These are phyloP conservation scores for Sapajus apella DNA, from an alignment of 2,113 vertebrate species.

Conservation along the genomic window DNA sequence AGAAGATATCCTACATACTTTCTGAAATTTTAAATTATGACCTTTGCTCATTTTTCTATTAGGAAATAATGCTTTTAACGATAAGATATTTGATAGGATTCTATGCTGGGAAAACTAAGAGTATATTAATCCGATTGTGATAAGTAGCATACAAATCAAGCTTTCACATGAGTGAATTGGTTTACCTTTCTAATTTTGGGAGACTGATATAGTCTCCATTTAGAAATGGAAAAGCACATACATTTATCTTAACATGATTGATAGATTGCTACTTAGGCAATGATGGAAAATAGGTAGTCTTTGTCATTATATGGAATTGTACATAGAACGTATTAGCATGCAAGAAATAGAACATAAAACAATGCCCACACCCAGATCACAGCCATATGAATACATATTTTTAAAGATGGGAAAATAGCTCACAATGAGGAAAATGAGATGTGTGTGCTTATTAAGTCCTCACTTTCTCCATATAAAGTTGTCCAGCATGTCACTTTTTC, in stretches of 20 bases:
- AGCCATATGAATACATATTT: background rate
- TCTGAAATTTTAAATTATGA: background rate
- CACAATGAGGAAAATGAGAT: background rate
- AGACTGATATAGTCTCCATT: background rate
- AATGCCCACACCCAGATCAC: background rate
- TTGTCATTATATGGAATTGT: background rate
- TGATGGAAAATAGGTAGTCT: background rate
- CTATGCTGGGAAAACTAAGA: background rate
- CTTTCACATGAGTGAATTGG: background rate
- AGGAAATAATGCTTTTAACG: conserved; percentile 18
- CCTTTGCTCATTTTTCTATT: background rate
- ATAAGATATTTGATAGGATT: background rate
- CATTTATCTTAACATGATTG: background rate
- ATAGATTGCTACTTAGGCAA: background rate
- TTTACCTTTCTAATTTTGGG: background rate
- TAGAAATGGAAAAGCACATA: background rate
- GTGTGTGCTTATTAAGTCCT: background rate
- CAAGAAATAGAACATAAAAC: background rate
- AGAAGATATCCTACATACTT: background rate
- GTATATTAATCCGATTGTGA: background rate
- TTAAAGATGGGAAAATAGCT: background rate
- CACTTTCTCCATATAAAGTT: conserved; percentile 30
- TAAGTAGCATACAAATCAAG: background rate
- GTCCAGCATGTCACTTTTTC: background rate
- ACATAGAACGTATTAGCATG: background rate